phyloP scores from a whole-genome alignment of 2,888 invertebrate species.

The Lutraria lutraria region DNA sequence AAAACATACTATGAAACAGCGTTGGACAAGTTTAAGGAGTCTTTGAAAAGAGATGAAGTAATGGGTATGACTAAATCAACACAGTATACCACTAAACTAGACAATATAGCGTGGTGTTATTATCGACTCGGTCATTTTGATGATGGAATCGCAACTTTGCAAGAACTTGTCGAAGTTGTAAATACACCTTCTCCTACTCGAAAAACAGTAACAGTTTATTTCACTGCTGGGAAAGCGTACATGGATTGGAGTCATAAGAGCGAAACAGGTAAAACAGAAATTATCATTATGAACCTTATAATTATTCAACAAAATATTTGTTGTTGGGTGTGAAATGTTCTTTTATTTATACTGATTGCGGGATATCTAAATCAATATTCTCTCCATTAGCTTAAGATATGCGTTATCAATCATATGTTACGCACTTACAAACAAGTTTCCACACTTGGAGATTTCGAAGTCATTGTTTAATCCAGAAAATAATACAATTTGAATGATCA shows the following conservation, averaged over 20 bases:
- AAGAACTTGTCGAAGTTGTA: background rate
- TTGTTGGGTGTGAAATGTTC: background rate
- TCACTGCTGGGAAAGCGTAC: background rate
- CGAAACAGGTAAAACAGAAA: background rate
- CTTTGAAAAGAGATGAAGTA: background rate
- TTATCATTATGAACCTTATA: background rate
- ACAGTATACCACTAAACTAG: slow-evolving; percentile 1
- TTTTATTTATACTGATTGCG: background rate
- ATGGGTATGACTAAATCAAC: background rate
- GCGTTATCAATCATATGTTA: background rate
- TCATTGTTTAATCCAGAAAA: no score
- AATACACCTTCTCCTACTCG: background rate
- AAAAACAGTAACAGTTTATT: background rate
- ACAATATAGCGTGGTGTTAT: background rate
- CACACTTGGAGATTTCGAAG: no score
- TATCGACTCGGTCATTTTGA: background rate
- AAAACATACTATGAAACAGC: background rate
- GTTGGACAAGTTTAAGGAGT: background rate
- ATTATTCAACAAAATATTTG: background rate
- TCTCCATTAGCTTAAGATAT: background rate
- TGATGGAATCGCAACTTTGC: background rate
- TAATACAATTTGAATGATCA: no score
- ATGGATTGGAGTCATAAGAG: background rate
- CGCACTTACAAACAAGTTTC: background rate
- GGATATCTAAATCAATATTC: background rate